phyloP scores from a whole-genome alignment of 1,140 invertebrate genomes.

The Atta colombica region DNA sequence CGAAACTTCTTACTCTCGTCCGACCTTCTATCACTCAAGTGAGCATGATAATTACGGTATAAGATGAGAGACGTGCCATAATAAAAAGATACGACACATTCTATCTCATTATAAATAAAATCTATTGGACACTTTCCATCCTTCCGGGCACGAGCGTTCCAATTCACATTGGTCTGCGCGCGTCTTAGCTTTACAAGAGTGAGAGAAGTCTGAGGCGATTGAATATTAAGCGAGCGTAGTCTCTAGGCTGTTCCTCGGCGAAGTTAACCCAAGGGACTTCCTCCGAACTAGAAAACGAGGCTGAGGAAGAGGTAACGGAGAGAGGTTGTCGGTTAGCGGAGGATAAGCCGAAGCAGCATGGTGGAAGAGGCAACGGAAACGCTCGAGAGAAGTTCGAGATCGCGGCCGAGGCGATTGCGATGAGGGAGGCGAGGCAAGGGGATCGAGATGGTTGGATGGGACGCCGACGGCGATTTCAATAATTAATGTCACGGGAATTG shows the following conservation, averaged over 20 bases:
- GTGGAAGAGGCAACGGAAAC: constrained; percentile 19
- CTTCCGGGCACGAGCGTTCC: background rate
- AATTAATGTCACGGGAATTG: constrained; percentile 81
- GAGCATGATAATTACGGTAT: background rate
- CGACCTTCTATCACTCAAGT: constrained; percentile 1
- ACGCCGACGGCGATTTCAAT: constrained; percentile 79
- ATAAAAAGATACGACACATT: background rate
- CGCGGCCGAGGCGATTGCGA: constrained; percentile 46
- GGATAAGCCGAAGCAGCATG: constrained; percentile 31
- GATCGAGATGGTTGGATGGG: constrained; percentile 36
- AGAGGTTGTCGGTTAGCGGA: constrained; percentile 25
- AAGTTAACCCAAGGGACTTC: constrained; percentile 74
- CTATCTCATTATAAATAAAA: constrained; percentile 23
- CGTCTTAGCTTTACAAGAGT: background rate
- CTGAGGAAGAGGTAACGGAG: constrained; percentile 33
- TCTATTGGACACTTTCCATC: background rate
- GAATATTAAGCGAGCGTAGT: constrained; percentile 78
- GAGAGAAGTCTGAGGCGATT: constrained; percentile 71
- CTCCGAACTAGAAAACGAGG: constrained; percentile 71
- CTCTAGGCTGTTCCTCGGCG: constrained; percentile 67
- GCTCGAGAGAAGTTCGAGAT: constrained; percentile 57
- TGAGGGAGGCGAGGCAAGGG: background rate
- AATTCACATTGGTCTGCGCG: background rate
- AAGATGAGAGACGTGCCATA: background rate
- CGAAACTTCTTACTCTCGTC: constrained; percentile 1